Evolutionary conservation across 1,140 invertebrate genomes (phyloP).

Genomic region (Drosophila pseudoobscura): DNA sequence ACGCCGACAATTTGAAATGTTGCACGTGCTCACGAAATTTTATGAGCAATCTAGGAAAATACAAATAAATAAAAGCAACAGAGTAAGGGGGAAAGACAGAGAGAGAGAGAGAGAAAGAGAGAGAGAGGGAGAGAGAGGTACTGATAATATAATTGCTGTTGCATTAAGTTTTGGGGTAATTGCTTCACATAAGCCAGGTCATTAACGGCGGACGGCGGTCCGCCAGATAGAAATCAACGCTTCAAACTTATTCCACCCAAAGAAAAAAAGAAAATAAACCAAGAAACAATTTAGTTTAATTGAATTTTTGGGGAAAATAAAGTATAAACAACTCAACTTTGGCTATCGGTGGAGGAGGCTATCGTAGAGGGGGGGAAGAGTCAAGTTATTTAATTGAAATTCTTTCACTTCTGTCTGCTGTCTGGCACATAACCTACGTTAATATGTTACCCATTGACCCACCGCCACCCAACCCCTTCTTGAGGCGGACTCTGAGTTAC

Average conservation of each 20-base stretch:
- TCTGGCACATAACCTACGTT: slow-evolving; percentile 27
- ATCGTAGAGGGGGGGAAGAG: neutral
- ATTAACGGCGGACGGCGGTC: slow-evolving; percentile 19
- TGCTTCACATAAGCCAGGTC: slow-evolving; percentile 47
- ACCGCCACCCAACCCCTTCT: neutral
- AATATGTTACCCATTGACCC: slow-evolving; percentile 28
- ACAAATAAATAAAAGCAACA: slow-evolving; percentile 23
- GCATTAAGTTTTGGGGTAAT: slow-evolving; percentile 53
- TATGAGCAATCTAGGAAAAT: slow-evolving; percentile 25
- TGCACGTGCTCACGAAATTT: slow-evolving; percentile 59
- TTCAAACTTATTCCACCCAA: slow-evolving; percentile 4
- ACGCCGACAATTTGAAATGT: slow-evolving; percentile 55
- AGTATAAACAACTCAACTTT: slow-evolving; percentile 2
- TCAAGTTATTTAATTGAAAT: slow-evolving; percentile 23
- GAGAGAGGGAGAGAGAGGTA: neutral
- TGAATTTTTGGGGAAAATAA: slow-evolving; percentile 21
- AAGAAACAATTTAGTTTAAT: slow-evolving; percentile 13
- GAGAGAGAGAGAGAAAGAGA: neutral
- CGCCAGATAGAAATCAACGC: slow-evolving; percentile 23
- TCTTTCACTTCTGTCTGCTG: neutral
- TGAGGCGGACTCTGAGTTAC: neutral
- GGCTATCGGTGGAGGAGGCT: neutral
- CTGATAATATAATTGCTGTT: slow-evolving; percentile 54
- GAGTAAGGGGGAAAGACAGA: neutral
- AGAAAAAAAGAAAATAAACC: neutral